These are phyloP conservation scores for Laothoe populi DNA, from an alignment of 2,888 invertebrate species.

Conservation along the genomic window DNA sequence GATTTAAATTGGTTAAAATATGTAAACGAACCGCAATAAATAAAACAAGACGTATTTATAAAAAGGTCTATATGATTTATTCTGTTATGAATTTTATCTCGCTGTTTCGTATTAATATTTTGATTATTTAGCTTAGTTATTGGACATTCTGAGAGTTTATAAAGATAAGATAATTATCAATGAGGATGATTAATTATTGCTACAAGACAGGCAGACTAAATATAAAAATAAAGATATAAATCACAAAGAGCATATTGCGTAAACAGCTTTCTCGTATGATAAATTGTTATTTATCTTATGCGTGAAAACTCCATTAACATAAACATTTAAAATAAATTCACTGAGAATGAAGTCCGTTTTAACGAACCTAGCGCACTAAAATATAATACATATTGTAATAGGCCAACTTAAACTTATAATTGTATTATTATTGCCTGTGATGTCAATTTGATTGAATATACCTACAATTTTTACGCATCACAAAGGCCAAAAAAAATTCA, in stretches of 20 bases:
- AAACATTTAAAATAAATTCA: slow-evolving; percentile 1
- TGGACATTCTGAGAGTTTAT: background rate
- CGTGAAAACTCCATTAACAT: background rate
- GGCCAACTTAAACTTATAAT: too few relatives aligned
- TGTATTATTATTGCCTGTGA: too few relatives aligned
- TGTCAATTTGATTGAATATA: too few relatives aligned
- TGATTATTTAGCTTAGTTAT: background rate
- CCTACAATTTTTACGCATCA: too few relatives aligned
- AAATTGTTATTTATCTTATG: slow-evolving; percentile 28
- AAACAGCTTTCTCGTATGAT: slow-evolving; percentile 15
- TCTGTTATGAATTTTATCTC: background rate
- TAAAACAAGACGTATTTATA: too few relatives aligned
- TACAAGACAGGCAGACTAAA: slow-evolving; percentile 13
- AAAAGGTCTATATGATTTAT: too few relatives aligned
- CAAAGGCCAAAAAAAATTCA: too few relatives aligned
- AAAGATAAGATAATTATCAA: background rate
- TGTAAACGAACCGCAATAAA: too few relatives aligned
- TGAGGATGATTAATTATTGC: background rate
- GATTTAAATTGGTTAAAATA: too few relatives aligned
- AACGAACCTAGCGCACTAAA: background rate
- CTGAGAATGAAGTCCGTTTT: background rate
- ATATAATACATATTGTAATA: background rate
- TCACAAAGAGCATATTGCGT: slow-evolving; percentile 12
- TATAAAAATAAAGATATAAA: slow-evolving; percentile 7
- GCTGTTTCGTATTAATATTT: background rate